Evolutionary conservation across 2,113 vertebrate species (phyloP), one percentile per base, ranked within the genome.

Genomic region (Brachionichthys hirsutus): DNA sequence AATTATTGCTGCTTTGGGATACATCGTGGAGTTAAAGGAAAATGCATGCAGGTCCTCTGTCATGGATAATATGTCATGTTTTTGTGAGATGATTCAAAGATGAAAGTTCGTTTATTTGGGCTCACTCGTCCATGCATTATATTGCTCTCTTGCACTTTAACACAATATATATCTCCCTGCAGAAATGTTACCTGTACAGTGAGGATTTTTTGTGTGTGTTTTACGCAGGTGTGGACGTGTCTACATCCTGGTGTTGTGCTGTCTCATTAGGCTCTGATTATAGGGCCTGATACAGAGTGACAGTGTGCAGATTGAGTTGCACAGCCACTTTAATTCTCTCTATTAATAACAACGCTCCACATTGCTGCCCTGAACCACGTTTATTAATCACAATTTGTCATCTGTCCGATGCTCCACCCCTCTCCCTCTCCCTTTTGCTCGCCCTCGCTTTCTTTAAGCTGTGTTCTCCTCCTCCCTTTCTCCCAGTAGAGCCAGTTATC

Each of bases 381-480:
- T 92, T 92, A 92, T 92, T 92, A 91, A 92, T 92, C 91, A 92
- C 91, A 91, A 92, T 92, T 92, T 92, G 91, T 92, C 90, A 91
- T 88, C 88, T 87, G 88, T 88, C 90, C 83, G 11, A 80, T 46
- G 81, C 86, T 87, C 87, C 86, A 75, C 88, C 88, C 88, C 73
- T 68, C 76, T 79, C 58, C 73, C 64, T 55, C 81, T 72, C 73
- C 60, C 38, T 50, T 56, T 58, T 67, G 38, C 72, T 54, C 17
- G 13, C 75, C 63, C 69, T 59, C 66, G 47, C 71, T 42, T 67
- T 54, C 54, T 66, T 41, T 50, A 30, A 43, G 51, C 71, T 49
- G 44, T 52, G 59, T 57, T 68, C 66, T 73, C 55, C 67, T 43
- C 57, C 57, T 50, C 42, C 36, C 52, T 71, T 63, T 55, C 56